Evolutionary conservation across 2,113 vertebrate genomes (phyloP), one percentile per base, ranked within the genome.

Genomic region (Clinocottus analis): DNA sequence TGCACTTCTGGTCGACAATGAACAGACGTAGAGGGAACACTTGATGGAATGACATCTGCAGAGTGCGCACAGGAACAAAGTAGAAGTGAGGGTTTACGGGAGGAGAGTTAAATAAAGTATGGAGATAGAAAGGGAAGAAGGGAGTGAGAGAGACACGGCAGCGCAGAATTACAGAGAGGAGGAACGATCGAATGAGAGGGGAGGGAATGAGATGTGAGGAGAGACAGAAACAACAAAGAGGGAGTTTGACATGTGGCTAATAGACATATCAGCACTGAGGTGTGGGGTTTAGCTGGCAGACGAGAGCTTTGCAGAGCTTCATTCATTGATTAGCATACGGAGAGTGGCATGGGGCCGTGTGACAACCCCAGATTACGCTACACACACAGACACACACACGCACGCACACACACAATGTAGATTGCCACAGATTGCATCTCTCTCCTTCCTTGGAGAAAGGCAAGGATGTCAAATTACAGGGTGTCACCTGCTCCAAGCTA

Each of bases 321-420:
- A 93, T 95, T 97, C 97, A 97, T 96, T 97, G 97, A 98, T 98
- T 97, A 97, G 97, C 98, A 97, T 97, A 97, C 95, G 93, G 95
- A 97, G 96, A 97, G 97, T 95, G 96, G 95, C 95, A 95, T 69
- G 55, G 64, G 86, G 73, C 62, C 75, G 53, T 95, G 96, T 98
- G 97, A 99, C 97, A 98, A 97, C 97, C 97, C 95, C 95, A 97
- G 97, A 99, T 99, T 99, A 98, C 93, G 89, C 93, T 53, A 47
- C 72, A 61, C 64, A 56, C 67, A 83, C 80, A 76, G 59, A 62
- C 58, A 75, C 69, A 73, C 70, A 62, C 53, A 61, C 33, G 41
- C 77, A 67, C 66, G 72, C 55, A 72, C 71, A 80, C 93, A 95
- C 62, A 64, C 21, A 80, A 66, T 35, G 84, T 65, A 88, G 81